Base-by-base conservation (phyloP, 2,113 vertebrate genomes). In the Ellobius talpinus region DNA sequence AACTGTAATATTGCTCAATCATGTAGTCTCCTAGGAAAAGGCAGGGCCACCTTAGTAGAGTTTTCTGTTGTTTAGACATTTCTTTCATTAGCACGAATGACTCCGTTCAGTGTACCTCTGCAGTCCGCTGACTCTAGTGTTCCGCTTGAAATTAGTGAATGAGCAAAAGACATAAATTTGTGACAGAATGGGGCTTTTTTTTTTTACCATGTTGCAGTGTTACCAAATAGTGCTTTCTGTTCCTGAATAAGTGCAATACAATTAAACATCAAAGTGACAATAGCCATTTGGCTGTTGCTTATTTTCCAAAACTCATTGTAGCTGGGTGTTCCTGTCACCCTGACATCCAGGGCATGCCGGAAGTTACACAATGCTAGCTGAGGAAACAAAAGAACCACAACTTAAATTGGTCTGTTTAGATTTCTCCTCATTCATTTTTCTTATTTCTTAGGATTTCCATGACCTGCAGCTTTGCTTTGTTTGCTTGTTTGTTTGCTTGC, bases 151-250 rank as follows among this genome's bases (percentile, higher is more conserved):
- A 93, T 61, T 73, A 92, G 61, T 66, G 50, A 31, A 82, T 86
- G n/a, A 89, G 87, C 72, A 70, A 91, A 79, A 66, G 39, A 47
- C 16, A 76, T 78, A 68, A 72, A 70, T 84, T 96, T 76, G 87
- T 90, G 47, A 93, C 63, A 95, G 81, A 96, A 93, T 11, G 47
- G 55, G 72, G 16, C 26, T 36, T 5, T 47, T 91, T 96, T 4
- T 42, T 91, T 96, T 90, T 91, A 72, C 73, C 86, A 19, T 52
- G 66, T 92, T 91, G 87, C n/a, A 84, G 9, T 86, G 66, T 95
- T 96, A 91, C 92, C 66, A 97, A 96, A 96, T 95, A 94, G 7
- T 92, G 50, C 76, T 96, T 96, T 97, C 90, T 96, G 63, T 96
- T 97, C 77, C 29, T 39, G 61, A 97, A 90, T 93, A 93, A 96